Base-by-base conservation (phyloP, 1,140 invertebrate genomes). In the Panagrolaimus sp. region DNA sequence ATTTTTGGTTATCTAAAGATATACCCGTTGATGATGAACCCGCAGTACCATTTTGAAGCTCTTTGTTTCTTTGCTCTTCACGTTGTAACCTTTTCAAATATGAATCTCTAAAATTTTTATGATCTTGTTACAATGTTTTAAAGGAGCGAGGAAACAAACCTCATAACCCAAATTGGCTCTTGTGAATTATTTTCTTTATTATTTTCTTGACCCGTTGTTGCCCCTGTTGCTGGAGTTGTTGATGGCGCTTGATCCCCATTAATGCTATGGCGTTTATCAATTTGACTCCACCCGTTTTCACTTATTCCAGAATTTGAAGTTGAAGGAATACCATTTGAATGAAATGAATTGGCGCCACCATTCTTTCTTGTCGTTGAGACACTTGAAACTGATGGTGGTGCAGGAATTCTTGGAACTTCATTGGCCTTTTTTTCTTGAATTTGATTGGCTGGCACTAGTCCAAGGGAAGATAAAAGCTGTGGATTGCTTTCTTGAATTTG, bases 91-190 rank as follows among this genome's bases (percentile, higher is more conserved):
- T 62, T 67, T 81, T 81, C 66, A 81, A 57, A 45, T 76, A 81
- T 9, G 79, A 77, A 48, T 81, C 79, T 27, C 75, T 67, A 31
- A 67, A 72, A 53, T 46, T 27, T 9, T 45, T 20, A 11, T 43
- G 42, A 4, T 47, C 31, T 45, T 13, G 67, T 71, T 20, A 1
- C 14, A 67, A 65, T 31, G 1, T 14, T 47, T 64, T n/a, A n/a
- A n/a, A n/a, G n/a, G n/a, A n/a, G n/a, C n/a, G 31, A 38, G 7
- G 31, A 38, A 16, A 43, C 9, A n/a, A 46, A 14, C 63, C 20
- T 47, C 71, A 81, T 73, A 5, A 83, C 77, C 79, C 79, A 81
- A 42, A 81, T 69, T 9, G 81, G 75, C 47, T 80, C 78, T 46
- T 77, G 65, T 8, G 66, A 53, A 11, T 65, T 65, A 9, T 63